Conservation (phyloP, 2,113 vertebrate genomes). For the Brevimyrus niger region DNA sequence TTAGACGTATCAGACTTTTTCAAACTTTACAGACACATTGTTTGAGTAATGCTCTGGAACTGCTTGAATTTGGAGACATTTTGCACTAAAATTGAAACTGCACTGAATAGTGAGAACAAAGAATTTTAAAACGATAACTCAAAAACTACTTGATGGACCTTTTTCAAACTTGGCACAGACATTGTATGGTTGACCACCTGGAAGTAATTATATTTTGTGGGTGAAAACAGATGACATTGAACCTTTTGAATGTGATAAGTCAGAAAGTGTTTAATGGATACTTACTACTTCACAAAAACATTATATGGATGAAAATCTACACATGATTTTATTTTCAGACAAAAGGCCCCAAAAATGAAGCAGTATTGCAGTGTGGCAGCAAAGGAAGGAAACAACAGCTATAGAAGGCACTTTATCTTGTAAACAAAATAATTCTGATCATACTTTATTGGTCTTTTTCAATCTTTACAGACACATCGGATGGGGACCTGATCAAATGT, state of each 20-base stretch:
- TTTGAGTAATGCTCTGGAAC: not conserved
- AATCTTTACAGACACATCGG: not conserved
- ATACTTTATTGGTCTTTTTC: not conserved
- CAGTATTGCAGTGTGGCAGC: not conserved
- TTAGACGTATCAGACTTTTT: not conserved
- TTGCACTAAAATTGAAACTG: not conserved
- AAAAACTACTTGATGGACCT: not conserved
- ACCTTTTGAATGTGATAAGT: not conserved
- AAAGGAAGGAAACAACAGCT: not conserved
- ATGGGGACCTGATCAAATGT: not conserved
- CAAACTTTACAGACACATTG: not conserved
- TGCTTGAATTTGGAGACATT: not conserved
- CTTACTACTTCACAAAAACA: not conserved
- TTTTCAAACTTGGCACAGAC: not conserved
- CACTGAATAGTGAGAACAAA: not conserved
- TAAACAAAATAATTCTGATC: not conserved
- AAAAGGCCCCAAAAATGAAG: not conserved
- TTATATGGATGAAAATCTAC: not conserved
- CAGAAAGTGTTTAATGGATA: not conserved
- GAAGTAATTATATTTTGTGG: not conserved
- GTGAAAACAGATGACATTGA: not conserved
- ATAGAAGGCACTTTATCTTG: not conserved
- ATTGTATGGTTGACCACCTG: not conserved
- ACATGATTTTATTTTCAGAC: not conserved
- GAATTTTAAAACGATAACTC: not conserved